Percentiles rank a stretch among this genome's conserved stretches.
These are phyloP conservation scores for Leptarthrus brevirostris DNA, from an alignment of 2,888 invertebrate genomes.

Conservation along the genomic window DNA sequence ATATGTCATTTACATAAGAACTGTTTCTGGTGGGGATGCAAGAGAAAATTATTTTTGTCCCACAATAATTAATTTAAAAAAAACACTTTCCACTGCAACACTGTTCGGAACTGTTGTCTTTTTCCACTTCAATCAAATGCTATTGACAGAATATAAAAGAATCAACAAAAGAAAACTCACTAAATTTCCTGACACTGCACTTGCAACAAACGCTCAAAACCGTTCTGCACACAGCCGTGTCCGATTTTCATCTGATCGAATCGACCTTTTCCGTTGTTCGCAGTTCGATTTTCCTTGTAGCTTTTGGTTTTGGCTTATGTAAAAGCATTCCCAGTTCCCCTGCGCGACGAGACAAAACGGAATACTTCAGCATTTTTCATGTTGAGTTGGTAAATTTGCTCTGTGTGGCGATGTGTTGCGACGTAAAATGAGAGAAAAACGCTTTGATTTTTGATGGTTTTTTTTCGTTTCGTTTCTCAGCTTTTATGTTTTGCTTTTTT, in stretches of 20 bases:
- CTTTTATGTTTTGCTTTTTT: slow-evolving; percentile 9
- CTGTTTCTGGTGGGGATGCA: not conserved
- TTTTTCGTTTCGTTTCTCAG: not conserved
- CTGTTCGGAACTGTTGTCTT: not conserved
- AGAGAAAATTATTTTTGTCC: not conserved
- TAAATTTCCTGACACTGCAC: slow-evolving; percentile 23
- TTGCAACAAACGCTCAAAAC: slow-evolving; percentile 28
- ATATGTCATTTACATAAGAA: slow-evolving; percentile 1
- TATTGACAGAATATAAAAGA: not conserved
- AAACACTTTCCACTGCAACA: not conserved
- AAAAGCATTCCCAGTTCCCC: not conserved
- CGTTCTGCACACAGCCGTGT: slow-evolving; percentile 46
- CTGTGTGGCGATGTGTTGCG: not conserved
- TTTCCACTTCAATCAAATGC: slow-evolving; percentile 12
- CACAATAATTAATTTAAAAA: not conserved
- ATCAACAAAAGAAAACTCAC: not conserved
- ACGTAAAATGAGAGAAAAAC: not conserved
- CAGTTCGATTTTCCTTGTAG: not conserved
- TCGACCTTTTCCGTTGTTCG: slow-evolving; percentile 28
- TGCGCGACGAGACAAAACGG: not conserved
- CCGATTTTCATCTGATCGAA: slow-evolving; percentile 51
- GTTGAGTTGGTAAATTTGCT: not conserved
- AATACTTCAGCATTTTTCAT: not conserved
- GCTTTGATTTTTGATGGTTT: not conserved
- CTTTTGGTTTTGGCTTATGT: slow-evolving; percentile 9